Evolutionary conservation across 30 jellyfish, hydroid and myxozoan genomes (phyloP), one percentile per base, ranked within the genome.

Genomic region (Aurelia sp.): DNA sequence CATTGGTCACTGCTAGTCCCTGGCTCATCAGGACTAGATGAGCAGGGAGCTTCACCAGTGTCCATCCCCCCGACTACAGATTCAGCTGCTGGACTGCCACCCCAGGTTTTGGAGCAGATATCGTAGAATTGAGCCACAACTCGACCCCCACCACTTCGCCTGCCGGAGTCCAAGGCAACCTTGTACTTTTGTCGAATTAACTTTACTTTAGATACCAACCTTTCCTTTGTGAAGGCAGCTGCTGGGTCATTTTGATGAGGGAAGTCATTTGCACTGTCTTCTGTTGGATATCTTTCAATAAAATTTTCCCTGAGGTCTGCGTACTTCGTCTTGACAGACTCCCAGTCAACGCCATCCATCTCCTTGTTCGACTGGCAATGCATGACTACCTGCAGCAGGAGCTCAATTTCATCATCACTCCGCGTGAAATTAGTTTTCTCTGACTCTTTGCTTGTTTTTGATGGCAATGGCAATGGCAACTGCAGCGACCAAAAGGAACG

Each of bases 101-200:
- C 55, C 16, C 55, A 44, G 8, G 7, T 72, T 10, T n/a, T 6
- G 16, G 84, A 72, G 84, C 84, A 72, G 0, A 6, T 8, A 10
- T 51, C 84, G 17, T 72, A 72, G 17, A 72, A 48, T 66, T 72
- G 84, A 2, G 84, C 84, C 20, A 72, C 84, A 9, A 72, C 47
- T 7, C 84, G 20, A 5, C 84, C 84, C 20, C 84, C 84, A 7
- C 84, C 84, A 72, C 66, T 72, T 72, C 55, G 12, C 15, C 78
- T 21, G 4, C 78, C 78, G 0, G 78, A 67, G n/a, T 67, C 84
- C n/a, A 72, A 16, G 4, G 84, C 68, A 17, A 13, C 67, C 11
- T 44, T 10, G 21, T 72, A 40, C 18, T 72, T 72, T 30, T 72
- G 84, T 2, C 74, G 67, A 12, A 72, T 40, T 2, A 9, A 0